Conservation (phyloP, 2,888 invertebrate species). For the Isotomurus palustris region DNA sequence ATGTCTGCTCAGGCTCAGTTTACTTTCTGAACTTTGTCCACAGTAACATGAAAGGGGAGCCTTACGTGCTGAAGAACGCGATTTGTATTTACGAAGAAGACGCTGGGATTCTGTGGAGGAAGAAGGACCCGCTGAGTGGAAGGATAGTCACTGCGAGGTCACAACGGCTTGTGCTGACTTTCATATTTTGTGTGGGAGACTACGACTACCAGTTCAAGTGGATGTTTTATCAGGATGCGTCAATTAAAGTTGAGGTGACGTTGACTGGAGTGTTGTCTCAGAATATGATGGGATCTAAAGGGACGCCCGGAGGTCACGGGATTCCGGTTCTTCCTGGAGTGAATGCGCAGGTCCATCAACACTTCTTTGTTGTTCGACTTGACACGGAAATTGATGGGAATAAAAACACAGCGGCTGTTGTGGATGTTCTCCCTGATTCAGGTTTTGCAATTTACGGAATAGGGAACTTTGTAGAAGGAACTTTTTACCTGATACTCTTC, state of each 20-base stretch:
- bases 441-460: too few relatives aligned
- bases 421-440: slow-evolving; percentile 19
- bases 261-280: slow-evolving; percentile 25
- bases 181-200: slow-evolving; percentile 23
- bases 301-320: slow-evolving; percentile 8
- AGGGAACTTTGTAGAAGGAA: too few relatives aligned
- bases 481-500: too few relatives aligned
- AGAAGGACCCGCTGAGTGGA: slow-evolving; percentile 15
- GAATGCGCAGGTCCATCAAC: slow-evolving; percentile 41
- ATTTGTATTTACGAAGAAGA: slow-evolving; percentile 32
- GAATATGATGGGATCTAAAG: slow-evolving; percentile 8
- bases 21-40: slow-evolving; percentile 14
- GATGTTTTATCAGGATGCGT: slow-evolving; percentile 29
- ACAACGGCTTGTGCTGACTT: slow-evolving; percentile 16
- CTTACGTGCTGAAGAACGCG: slow-evolving; percentile 4
- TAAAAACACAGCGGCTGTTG: slow-evolving; percentile 20
- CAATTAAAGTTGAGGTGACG: slow-evolving; percentile 18
- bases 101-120: slow-evolving; percentile 26
- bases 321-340: not conserved
- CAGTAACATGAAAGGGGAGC: slow-evolving; percentile 15
- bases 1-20: slow-evolving; percentile 18
- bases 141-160: slow-evolving; percentile 3
- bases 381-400: slow-evolving; percentile 37
- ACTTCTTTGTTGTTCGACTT: slow-evolving; percentile 35
- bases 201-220: slow-evolving; percentile 33